Conservation (phyloP, 2,113 vertebrate genomes). For the Hydrochoerus hydrochaeris region DNA sequence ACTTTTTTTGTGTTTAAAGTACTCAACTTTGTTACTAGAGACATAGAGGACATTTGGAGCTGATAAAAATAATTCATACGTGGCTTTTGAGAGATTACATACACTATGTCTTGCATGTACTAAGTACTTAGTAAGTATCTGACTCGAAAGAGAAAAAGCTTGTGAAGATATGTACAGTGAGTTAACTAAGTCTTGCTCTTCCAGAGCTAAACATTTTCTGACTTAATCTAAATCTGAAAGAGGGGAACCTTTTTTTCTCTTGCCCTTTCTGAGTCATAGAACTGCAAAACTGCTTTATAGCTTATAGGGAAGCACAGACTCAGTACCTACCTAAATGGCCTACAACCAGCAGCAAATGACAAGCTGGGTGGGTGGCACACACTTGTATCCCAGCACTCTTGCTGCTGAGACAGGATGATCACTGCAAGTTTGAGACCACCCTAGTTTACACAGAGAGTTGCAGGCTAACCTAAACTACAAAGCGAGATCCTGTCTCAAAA, state of each 20-base stretch:
- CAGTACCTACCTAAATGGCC: neutral
- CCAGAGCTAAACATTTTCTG: constrained; percentile 59
- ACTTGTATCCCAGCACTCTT: neutral
- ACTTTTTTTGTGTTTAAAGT: neutral
- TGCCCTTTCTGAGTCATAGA: constrained; percentile 57
- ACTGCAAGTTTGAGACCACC: neutral
- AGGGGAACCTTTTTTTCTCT: constrained; percentile 60
- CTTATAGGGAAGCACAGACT: constrained; percentile 37
- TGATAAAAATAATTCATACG: constrained; percentile 1
- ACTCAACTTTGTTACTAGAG: neutral
- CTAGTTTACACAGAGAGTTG: neutral
- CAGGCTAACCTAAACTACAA: neutral
- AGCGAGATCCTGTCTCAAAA: neutral
- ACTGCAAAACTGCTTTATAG: constrained; percentile 55
- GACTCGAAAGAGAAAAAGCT: constrained; percentile 50
- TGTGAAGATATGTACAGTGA: constrained; percentile 28
- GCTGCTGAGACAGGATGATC: neutral
- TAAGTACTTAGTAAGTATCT: constrained; percentile 56
- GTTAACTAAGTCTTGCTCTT: constrained; percentile 42
- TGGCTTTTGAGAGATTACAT: neutral
- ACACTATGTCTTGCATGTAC: neutral
- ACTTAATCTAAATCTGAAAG: constrained; percentile 51
- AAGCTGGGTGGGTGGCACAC: neutral
- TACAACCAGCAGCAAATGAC: neutral
- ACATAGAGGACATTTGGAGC: constrained; percentile 2